phyloP scores from a whole-genome alignment of 2,113 vertebrate species.

The Chaetura pelagica region DNA sequence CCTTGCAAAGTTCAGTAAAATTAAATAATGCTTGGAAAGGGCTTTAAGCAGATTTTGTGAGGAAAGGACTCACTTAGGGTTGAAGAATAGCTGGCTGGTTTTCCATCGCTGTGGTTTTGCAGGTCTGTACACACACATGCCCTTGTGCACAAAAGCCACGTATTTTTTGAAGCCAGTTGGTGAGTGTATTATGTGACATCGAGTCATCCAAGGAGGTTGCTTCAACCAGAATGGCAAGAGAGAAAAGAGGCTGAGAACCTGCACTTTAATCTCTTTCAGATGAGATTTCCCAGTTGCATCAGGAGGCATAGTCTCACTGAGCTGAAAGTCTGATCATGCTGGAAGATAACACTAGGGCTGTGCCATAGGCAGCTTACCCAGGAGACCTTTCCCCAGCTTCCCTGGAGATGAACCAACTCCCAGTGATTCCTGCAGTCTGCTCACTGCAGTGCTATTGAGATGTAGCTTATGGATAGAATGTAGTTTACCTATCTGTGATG shows the following conservation, averaged over 20 bases:
- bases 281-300: slow-evolving; percentile 67
- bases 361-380: slow-evolving; percentile 11
- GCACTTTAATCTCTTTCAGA: slow-evolving; percentile 54
- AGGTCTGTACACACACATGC: slow-evolving; percentile 45
- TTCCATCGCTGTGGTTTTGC: slow-evolving; percentile 5
- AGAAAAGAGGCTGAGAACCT: slow-evolving; percentile 59
- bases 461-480: slow-evolving; percentile 55
- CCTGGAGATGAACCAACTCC: slow-evolving; percentile 3
- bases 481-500: slow-evolving; percentile 66
- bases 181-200: not conserved
- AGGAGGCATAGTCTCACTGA: slow-evolving; percentile 4
- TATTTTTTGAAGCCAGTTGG: slow-evolving; percentile 20
- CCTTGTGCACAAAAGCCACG: slow-evolving; percentile 44
- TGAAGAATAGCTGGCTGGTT: slow-evolving; percentile 49
- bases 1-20: not conserved
- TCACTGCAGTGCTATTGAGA: slow-evolving; percentile 57
- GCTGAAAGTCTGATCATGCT: not conserved
- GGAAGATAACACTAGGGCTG: not conserved
- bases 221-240: slow-evolving; percentile 53
- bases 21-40: not conserved
- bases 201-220: slow-evolving; percentile 60
- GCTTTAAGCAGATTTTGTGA: slow-evolving; percentile 18
- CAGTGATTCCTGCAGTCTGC: not conserved
- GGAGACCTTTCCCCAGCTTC: slow-evolving; percentile 41
- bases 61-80: not conserved